Conservation (phyloP, 2,888 invertebrate genomes). For the Lepetodrilus schrolli region DNA sequence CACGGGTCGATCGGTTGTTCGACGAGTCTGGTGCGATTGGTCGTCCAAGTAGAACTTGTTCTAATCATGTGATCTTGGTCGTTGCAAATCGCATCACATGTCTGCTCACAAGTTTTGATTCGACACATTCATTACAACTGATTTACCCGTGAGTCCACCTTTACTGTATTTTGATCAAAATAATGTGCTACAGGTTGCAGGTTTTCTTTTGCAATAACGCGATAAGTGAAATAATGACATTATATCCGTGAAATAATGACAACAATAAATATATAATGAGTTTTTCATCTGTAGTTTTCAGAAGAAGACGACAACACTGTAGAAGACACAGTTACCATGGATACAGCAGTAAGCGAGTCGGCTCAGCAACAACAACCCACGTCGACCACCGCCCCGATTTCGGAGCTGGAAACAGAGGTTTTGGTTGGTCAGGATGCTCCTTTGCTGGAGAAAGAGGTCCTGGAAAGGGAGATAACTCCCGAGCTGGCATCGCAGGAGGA, state of each 20-base stretch:
- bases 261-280: background rate
- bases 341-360: background rate
- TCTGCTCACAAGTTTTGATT: too few relatives aligned
- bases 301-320: background rate
- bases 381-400: background rate
- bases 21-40: too few relatives aligned
- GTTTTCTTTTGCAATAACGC: background rate
- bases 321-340: conserved; percentile 7
- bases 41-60: too few relatives aligned
- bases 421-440: too few relatives aligned
- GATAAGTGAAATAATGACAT: background rate
- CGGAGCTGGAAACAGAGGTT: too few relatives aligned
- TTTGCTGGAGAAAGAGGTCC: background rate
- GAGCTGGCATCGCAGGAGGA: background rate
- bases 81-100: too few relatives aligned
- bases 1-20: too few relatives aligned
- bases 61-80: too few relatives aligned
- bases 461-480: background rate
- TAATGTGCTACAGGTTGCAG: background rate
- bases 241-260: background rate
- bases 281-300: background rate
- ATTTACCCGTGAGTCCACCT: too few relatives aligned
- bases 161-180: background rate
- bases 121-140: too few relatives aligned
- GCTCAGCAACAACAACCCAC: background rate